Conservation (phyloP, 2,888 invertebrate species). For the Cheiracanthium punctorium region DNA sequence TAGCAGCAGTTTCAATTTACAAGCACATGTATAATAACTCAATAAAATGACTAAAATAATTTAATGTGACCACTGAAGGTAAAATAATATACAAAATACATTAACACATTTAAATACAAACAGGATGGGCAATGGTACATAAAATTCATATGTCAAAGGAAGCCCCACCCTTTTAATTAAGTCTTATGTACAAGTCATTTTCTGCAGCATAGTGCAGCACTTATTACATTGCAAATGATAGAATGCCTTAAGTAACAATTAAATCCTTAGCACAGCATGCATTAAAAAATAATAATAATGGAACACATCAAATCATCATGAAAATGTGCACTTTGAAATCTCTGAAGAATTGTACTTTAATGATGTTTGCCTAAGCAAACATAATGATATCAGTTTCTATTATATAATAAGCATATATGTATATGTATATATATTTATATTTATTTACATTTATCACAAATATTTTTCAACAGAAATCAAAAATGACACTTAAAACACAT, state of each 20-base stretch:
- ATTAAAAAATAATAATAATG: no score
- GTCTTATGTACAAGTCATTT: not conserved
- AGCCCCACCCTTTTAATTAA: not conserved
- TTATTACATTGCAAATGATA: not conserved
- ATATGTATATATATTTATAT: conserved; percentile 42
- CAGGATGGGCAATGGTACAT: not conserved
- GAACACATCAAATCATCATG: conserved; percentile 26
- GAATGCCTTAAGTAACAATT: not conserved
- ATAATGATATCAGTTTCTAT: conserved; percentile 33
- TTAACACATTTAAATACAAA: conserved; percentile 7
- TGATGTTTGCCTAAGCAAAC: conserved; percentile 22
- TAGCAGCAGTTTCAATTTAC: not conserved
- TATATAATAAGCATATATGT: conserved; percentile 25
- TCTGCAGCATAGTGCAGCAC: not conserved
- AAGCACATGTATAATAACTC: not conserved
- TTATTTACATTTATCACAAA: conserved; percentile 62
- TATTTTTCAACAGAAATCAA: conserved; percentile 32
- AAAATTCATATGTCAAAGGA: not conserved
- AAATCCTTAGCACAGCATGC: conserved; percentile 1
- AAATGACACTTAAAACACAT: conserved; percentile 57
- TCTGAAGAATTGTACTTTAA: conserved; percentile 31
- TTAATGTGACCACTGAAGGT: not conserved
- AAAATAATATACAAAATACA: not conserved
- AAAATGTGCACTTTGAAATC: conserved; percentile 43
- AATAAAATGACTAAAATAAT: not conserved